Evolutionary conservation across 2,113 vertebrate genomes (phyloP).

Genomic region (Dipodomys merriami): DNA sequence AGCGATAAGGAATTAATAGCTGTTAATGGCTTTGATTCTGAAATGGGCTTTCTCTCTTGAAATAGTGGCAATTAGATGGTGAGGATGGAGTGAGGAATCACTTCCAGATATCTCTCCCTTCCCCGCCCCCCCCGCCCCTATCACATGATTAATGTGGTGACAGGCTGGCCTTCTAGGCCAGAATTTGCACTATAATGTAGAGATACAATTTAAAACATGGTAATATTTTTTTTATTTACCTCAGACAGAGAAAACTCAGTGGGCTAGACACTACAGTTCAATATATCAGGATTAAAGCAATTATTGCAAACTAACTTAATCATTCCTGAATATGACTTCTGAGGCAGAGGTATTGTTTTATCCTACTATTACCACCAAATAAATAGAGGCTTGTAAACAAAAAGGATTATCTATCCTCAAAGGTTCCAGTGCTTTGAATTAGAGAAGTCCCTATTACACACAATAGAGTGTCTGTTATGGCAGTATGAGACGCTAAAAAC

Average conservation of each 20-base stretch:
- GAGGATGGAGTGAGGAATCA: neutral
- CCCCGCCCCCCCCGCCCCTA: too few species aligned
- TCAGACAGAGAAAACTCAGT: conserved; percentile 69
- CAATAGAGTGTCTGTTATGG: neutral
- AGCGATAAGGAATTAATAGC: conserved; percentile 62
- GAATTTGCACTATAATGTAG: conserved; percentile 56
- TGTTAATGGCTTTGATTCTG: conserved; percentile 43
- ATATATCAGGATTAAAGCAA: conserved; percentile 73
- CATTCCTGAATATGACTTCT: conserved; percentile 58
- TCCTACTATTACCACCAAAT: conserved; percentile 51
- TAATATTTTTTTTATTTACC: conserved; percentile 67
- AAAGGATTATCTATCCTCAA: conserved; percentile 66
- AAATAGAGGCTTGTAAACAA: conserved; percentile 69
- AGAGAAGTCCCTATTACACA: conserved; percentile 44
- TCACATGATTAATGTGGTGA: neutral
- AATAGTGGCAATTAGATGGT: conserved; percentile 34
- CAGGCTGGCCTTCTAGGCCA: conserved; percentile 45
- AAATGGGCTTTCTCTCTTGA: conserved; percentile 49
- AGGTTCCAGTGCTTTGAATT: conserved; percentile 60
- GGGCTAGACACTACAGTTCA: conserved; percentile 76
- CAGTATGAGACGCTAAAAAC: neutral
- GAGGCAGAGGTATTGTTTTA: neutral
- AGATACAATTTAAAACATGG: conserved; percentile 27
- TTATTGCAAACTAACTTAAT: conserved; percentile 75
- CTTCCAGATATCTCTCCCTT: neutral